Percentiles rank a stretch among this genome's conserved stretches.
phyloP scores from a whole-genome alignment of 2,888 invertebrate species.

The Oscheius sp. region DNA sequence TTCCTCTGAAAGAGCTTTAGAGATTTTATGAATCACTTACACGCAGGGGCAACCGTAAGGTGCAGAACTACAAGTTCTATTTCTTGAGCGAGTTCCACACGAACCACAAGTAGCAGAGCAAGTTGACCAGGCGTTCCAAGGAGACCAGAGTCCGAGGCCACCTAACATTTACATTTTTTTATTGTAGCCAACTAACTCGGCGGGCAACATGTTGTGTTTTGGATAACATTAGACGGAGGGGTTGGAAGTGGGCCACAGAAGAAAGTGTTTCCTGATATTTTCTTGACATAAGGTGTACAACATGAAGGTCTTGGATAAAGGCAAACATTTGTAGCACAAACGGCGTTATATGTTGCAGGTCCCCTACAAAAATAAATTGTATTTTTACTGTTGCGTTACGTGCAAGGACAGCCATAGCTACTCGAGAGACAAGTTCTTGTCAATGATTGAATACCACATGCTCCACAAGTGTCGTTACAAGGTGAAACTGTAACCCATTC shows the following conservation, averaged over 20 bases:
- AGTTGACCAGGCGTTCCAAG: constrained; percentile 39
- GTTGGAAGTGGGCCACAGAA: constrained; percentile 42
- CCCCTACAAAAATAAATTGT: constrained; percentile 36
- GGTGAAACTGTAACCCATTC: constrained; percentile 43
- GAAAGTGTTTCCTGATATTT: constrained; percentile 7
- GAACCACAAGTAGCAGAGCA: constrained; percentile 48
- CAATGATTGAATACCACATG: constrained; percentile 40
- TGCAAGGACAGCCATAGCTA: constrained; percentile 53
- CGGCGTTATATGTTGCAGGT: constrained; percentile 6
- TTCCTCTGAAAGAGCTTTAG: constrained; percentile 24
- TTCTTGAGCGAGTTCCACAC: constrained; percentile 44
- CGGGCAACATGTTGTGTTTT: constrained; percentile 45
- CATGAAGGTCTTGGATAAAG: constrained; percentile 49
- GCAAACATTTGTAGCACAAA: constrained; percentile 39
- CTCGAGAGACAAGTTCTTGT: constrained; percentile 48
- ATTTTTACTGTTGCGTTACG: constrained; percentile 21
- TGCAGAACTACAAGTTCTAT: constrained; percentile 47
- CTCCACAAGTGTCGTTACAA: constrained; percentile 57
- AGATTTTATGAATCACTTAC: constrained; percentile 30
- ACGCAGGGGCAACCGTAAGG: constrained; percentile 50
- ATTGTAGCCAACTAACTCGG: constrained; percentile 28
- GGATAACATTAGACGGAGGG: constrained; percentile 31
- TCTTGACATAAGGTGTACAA: constrained; percentile 32
- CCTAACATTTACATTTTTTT: constrained; percentile 17
- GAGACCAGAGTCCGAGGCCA: constrained; percentile 47